These are phyloP conservation scores for Heterodera carotae DNA, from an alignment of 1,140 invertebrate species.

Conservation along the genomic window DNA sequence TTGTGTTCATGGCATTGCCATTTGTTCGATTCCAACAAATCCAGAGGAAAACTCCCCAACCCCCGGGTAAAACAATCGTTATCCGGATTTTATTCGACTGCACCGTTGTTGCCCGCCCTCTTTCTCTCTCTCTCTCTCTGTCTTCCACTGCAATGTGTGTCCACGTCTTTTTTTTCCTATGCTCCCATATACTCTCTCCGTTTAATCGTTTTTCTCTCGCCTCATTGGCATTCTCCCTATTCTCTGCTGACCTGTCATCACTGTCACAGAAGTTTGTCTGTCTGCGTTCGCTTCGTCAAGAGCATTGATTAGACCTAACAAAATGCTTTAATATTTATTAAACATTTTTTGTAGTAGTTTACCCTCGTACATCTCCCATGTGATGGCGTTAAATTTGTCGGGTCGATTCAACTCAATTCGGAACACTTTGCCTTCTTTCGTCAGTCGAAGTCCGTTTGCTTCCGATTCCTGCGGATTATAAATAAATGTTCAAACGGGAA, in stretches of 20 bases:
- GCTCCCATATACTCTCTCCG: no score
- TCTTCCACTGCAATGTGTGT: no score
- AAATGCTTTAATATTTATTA: not conserved
- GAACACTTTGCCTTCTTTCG: constrained; percentile 43
- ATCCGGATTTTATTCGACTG: no score
- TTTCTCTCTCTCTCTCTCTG: no score
- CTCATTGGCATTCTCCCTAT: no score
- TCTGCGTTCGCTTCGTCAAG: constrained; percentile 40
- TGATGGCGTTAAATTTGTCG: constrained; percentile 51
- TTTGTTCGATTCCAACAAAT: no score
- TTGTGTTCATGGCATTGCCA: no score
- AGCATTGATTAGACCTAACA: constrained; percentile 32
- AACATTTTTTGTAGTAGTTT: not conserved
- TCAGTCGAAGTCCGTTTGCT: constrained; percentile 3
- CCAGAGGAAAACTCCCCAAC: no score
- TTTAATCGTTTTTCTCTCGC: no score
- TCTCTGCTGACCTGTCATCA: constrained; percentile 38
- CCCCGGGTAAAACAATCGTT: no score
- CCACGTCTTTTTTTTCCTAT: no score
- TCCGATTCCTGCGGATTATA: not conserved
- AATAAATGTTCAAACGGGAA: not conserved
- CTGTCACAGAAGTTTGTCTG: constrained; percentile 41
- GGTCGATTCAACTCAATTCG: constrained; percentile 47
- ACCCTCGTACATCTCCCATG: constrained; percentile 48
- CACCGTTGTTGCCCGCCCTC: no score